Base-by-base conservation (phyloP, 2,888 invertebrate species). In the Orthosia incerta region DNA sequence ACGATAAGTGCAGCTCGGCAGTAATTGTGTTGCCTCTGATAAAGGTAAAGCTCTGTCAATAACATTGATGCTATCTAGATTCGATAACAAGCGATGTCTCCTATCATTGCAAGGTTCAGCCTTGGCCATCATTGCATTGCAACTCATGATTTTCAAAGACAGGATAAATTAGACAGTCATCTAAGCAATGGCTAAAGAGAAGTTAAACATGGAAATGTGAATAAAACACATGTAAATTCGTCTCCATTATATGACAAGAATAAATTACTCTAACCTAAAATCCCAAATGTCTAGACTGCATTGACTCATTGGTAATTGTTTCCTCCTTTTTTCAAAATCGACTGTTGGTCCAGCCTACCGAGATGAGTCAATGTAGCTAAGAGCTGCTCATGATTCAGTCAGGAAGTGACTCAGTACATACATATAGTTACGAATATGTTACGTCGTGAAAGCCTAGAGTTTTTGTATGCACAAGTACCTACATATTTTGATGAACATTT, bases 221-320 rank as follows among this genome's bases (percentile, higher is more conserved):
- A 45, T 50, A 50, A 61, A 39, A 53, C 53, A 69, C 18, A 60
- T n/a, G 26, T 20, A 60, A 80, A 76, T 63, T 61, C n/a, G 60
- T 45, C n/a, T 48, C 4, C 63, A 55, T 66, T 59, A 31, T 26
- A 13, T 18, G 4, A 15, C 51, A 64, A 31, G 39, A 67, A 79
- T 83, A 72, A 67, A 79, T 84, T n/a, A 70, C 53, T 50, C 26
- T 57, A 64, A 74, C 62, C 59, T 50, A 55, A 59, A 62, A 65
- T 71, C 20, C 60, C 53, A 67, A 80, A 80, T 68, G 81, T 81
- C 81, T 81, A 84, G 80, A 81, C 80, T 66, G 53, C 63, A 48
- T 45, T 81, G 81, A 81, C n/a, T 80, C 81, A 81, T 12, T 18
- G 13, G 12, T 39, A 64, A 31, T 57, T 56, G 55, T 65, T 75